Conservation (phyloP, 92 coral and sea anemone species). For the Phenganax marumi region DNA sequence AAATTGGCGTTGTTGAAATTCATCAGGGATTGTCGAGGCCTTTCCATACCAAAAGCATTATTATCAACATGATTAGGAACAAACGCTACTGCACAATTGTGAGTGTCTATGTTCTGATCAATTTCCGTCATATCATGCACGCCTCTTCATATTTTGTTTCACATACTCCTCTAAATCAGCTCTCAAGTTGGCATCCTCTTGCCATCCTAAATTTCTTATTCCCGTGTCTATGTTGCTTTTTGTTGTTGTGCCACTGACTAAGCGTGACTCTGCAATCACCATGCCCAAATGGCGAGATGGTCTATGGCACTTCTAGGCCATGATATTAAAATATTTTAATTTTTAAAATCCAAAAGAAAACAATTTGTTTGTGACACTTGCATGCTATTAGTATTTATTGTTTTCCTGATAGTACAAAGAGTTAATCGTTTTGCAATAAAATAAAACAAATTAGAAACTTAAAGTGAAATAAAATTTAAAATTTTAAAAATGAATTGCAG, state of each 20-base stretch:
- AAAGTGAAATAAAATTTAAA: too few relatives aligned
- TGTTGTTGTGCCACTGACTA: neutral
- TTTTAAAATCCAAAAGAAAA: too few relatives aligned
- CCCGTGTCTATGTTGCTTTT: neutral
- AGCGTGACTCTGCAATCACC: neutral
- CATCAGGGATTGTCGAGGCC: neutral
- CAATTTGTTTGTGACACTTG: too few relatives aligned
- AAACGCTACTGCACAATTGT: neutral
- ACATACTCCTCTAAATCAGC: neutral
- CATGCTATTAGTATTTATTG: too few relatives aligned
- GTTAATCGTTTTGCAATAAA: too few relatives aligned
- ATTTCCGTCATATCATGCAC: constrained; percentile 8
- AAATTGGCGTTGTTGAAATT: constrained; percentile 7
- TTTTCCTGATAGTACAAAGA: too few relatives aligned
- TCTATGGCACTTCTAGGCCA: too few relatives aligned
- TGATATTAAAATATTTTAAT: too few relatives aligned
- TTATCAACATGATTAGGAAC: neutral
- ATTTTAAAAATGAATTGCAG: too few relatives aligned
- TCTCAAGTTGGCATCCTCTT: neutral
- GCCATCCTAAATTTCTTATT: neutral
- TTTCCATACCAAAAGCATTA: neutral
- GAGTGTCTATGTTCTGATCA: neutral
- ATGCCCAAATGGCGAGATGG: neutral
- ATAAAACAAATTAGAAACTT: too few relatives aligned
- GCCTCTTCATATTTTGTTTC: neutral